Evolutionary conservation across 2,113 vertebrate species (phyloP).

Genomic region (Phaethon lepturus): DNA sequence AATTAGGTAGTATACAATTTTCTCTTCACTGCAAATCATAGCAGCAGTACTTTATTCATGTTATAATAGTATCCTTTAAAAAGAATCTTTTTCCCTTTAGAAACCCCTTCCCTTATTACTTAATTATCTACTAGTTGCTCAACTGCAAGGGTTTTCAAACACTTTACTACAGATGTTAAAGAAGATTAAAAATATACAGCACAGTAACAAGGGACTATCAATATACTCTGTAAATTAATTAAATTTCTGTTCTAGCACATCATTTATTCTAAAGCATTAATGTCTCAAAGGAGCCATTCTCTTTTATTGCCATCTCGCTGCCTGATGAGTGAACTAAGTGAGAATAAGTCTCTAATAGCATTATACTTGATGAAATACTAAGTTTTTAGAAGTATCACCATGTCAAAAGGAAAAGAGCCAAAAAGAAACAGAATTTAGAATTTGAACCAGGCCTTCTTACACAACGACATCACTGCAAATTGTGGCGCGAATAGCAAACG

Average conservation of each 20-base stretch:
- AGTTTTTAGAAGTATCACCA: conserved; percentile 84
- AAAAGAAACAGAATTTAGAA: conserved; percentile 24
- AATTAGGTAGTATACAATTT: conserved; percentile 26
- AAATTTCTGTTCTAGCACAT: conserved; percentile 98
- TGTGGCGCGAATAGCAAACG: neutral
- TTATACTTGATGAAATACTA: conserved; percentile 95
- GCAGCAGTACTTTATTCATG: conserved; percentile 64
- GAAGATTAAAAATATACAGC: conserved; percentile 98
- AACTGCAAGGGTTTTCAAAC: conserved; percentile 85
- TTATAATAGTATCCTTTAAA: conserved; percentile 71
- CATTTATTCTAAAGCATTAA: conserved; percentile 97
- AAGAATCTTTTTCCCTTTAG: conserved; percentile 77
- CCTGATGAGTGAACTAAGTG: conserved; percentile 96
- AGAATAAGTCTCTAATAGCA: conserved; percentile 97
- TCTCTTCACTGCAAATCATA: conserved; percentile 58
- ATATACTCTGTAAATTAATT: conserved; percentile 99
- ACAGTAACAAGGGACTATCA: conserved; percentile 98
- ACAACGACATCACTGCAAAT: neutral
- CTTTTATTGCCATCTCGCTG: conserved; percentile 97
- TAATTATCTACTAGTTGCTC: conserved; percentile 87
- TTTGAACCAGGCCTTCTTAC: neutral
- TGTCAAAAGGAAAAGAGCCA: conserved; percentile 69
- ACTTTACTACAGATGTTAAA: conserved; percentile 95
- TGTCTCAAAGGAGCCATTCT: conserved; percentile 97
- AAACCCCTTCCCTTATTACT: conserved; percentile 84